phyloP scores from a whole-genome alignment of 2,888 invertebrate genomes.

The Orthosia incerta region DNA sequence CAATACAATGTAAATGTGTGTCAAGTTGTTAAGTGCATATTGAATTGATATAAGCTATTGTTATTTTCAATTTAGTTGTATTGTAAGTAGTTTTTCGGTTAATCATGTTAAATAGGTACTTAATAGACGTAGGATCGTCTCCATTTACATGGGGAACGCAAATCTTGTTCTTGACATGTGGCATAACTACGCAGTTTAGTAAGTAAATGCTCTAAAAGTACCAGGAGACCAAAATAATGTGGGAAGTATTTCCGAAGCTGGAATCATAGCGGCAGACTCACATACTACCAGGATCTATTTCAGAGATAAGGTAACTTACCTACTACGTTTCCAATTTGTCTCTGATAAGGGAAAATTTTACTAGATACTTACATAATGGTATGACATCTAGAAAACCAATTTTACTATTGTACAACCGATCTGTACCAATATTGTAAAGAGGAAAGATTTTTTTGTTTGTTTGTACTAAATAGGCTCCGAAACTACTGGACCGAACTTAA shows the following conservation, averaged over 20 bases:
- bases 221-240: too few species aligned
- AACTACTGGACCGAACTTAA: too few species aligned
- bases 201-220: too few species aligned
- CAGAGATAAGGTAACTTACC: background rate
- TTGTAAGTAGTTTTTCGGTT: background rate
- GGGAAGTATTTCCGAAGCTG: too few species aligned
- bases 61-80: conserved; percentile 14
- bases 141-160: too few species aligned
- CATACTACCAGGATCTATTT: background rate
- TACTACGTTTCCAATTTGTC: background rate
- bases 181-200: too few species aligned
- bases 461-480: too few species aligned
- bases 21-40: conserved; percentile 10
- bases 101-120: background rate
- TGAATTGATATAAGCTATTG: conserved; percentile 12
- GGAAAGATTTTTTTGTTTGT: too few species aligned
- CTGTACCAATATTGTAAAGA: too few species aligned
- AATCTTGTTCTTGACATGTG: too few species aligned
- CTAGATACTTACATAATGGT: background rate
- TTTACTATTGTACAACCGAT: background rate
- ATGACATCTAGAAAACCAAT: background rate
- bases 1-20: conserved; percentile 16
- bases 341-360: background rate
- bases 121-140: too few species aligned
- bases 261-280: too few species aligned